Evolutionary conservation across 1,140 invertebrate genomes (phyloP), one percentile per base, ranked within the genome.

Genomic region (Eubasilissa regina): DNA sequence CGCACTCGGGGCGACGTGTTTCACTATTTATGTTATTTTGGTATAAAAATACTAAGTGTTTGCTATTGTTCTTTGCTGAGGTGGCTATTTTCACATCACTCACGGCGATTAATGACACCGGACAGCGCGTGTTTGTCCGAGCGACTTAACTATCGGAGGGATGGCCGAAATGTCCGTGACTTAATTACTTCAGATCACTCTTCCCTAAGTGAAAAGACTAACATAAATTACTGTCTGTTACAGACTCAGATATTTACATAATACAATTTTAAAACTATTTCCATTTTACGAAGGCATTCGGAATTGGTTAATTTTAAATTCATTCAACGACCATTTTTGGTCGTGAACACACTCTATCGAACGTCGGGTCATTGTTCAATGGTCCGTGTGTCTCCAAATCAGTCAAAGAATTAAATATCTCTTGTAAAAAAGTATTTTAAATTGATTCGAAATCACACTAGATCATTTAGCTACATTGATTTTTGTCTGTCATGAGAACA

Each of bases 41-140:
- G 25, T 35, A n/a, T 12, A 64, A 64, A 64, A 35, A 64, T 44
- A 44, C 19, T 21, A n/a, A 25, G 25, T 64, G 60, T 64, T 64
- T 64, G 9, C 60, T 64, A 64, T 64, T 64, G 60, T 64, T 64
- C 60, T 64, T 64, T 43, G 13, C 60, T 9, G n/a, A 47, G 17
- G 43, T 7, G 19, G 66, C 47, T 70, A 70, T 70, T 70, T 70
- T 48, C 4, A 13, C 44, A 70, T 47, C 66, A 70, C 66, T 70
- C 47, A 19, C 47, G 47, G 21, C 45, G 43, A 70, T 47, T 70
- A 48, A 70, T 25, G 45, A 48, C 66, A 15, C 62, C 12, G 25
- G 62, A 48, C 45, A 51, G 45, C 44, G 66, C 45, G 66, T 70
- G 35, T 66, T 66, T n/a, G 35, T 11, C 43, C 15, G 62, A 45